These are phyloP conservation scores for Oophaga sylvatica DNA, from an alignment of 2,797 vertebrate species.

Conservation along the genomic window DNA sequence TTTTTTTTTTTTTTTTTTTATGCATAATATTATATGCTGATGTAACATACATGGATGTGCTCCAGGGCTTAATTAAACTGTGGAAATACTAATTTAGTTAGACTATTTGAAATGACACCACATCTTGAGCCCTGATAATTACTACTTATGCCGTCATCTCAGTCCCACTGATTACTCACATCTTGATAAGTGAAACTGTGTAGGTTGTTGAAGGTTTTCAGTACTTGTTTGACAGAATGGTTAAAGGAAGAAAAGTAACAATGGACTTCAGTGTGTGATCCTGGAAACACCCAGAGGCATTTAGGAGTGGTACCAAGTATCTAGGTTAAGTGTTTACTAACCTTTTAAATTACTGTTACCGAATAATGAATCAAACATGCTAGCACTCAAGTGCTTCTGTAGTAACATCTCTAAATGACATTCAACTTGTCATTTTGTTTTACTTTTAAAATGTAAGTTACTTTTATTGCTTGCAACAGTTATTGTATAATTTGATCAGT, in stretches of 20 bases:
- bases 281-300: slow-evolving; percentile 60
- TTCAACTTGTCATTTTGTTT: slow-evolving; percentile 34
- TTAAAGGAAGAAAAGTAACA: slow-evolving; percentile 53
- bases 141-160: slow-evolving; percentile 39
- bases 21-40: slow-evolving; percentile 19
- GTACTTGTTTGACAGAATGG: slow-evolving; percentile 58
- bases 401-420: slow-evolving; percentile 54
- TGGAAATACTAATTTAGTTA: slow-evolving; percentile 53
- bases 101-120: slow-evolving; percentile 39
- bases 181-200: slow-evolving; percentile 61
- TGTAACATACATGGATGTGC: not conserved
- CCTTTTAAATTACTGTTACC: slow-evolving; percentile 60
- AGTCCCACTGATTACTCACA: slow-evolving; percentile 51
- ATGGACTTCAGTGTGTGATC: slow-evolving; percentile 58
- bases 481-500: slow-evolving; percentile 53
- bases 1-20: slow-evolving; percentile 1
- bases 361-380: slow-evolving; percentile 53
- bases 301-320: slow-evolving; percentile 59
- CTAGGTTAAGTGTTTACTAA: slow-evolving; percentile 61
- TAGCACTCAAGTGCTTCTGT: slow-evolving; percentile 53
- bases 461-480: slow-evolving; percentile 51
- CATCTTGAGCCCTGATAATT: slow-evolving; percentile 17
- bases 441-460: slow-evolving; percentile 47
- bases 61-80: slow-evolving; percentile 55
- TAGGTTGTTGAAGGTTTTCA: slow-evolving; percentile 61